Conservation (phyloP, 2,113 vertebrate genomes). For the Phylloscopus whistleri region DNA sequence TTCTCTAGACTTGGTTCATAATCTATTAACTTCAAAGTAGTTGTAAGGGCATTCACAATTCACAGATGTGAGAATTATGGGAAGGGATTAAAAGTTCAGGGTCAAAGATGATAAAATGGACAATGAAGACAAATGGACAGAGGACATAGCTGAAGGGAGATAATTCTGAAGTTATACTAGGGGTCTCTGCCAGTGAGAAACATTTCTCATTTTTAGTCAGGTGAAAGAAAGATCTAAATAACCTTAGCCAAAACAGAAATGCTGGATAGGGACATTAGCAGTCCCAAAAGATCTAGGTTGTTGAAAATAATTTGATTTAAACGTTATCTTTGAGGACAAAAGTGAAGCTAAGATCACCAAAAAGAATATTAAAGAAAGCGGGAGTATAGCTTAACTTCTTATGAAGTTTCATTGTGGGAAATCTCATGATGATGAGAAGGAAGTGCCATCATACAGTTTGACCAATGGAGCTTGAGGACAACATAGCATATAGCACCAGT, state of each 20-base stretch:
- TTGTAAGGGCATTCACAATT: slow-evolving; percentile 6
- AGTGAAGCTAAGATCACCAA: background rate
- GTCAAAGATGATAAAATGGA: slow-evolving; percentile 21
- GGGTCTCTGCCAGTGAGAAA: background rate
- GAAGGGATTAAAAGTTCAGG: background rate
- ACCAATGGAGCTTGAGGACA: background rate
- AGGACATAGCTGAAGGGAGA: background rate
- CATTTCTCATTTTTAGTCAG: background rate
- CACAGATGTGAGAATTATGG: background rate
- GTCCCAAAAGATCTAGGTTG: background rate
- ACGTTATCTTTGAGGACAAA: background rate
- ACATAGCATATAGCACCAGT: background rate
- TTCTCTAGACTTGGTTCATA: background rate
- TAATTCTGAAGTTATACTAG: background rate
- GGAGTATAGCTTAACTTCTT: background rate
- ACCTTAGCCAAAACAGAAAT: background rate
- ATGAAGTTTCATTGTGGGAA: background rate
- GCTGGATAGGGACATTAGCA: background rate
- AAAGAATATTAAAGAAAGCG: background rate
- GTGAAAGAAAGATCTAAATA: slow-evolving; percentile 8
- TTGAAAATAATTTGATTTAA: slow-evolving; percentile 3
- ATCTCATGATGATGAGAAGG: background rate
- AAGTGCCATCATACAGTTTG: background rate
- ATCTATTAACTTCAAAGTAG: background rate
- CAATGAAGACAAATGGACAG: slow-evolving; percentile 1